These are phyloP conservation scores for Tyto alba DNA, from an alignment of 2,113 vertebrate species.

Conservation along the genomic window DNA sequence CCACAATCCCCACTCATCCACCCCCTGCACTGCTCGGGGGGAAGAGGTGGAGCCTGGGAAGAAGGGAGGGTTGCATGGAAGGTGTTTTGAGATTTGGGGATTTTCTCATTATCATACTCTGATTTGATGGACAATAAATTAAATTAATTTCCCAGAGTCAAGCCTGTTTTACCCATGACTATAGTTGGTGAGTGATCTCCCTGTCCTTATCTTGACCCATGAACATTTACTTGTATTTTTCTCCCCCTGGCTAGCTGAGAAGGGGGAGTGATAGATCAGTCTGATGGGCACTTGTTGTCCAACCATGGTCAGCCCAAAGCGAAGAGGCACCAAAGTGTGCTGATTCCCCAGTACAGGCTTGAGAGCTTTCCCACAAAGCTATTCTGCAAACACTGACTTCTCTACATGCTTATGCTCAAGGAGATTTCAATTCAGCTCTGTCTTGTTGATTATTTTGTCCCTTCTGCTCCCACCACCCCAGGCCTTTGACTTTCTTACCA, in stretches of 20 bases:
- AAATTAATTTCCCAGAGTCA: neutral
- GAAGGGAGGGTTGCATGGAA: neutral
- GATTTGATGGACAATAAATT: neutral
- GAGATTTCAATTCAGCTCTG: neutral
- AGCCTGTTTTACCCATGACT: rapidly evolving
- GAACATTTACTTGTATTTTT: neutral
- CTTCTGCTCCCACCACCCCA: neutral
- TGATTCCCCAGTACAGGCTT: neutral
- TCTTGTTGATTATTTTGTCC: neutral
- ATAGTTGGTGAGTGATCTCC: neutral
- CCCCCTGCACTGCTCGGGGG: rapidly evolving
- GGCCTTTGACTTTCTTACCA: neutral
- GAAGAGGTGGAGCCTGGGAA: neutral
- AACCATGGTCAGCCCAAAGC: neutral
- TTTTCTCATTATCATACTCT: neutral
- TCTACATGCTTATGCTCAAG: neutral
- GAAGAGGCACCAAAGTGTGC: neutral
- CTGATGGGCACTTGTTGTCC: neutral
- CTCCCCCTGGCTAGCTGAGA: neutral
- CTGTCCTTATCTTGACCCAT: neutral
- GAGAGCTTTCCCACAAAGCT: neutral
- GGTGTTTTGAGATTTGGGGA: neutral
- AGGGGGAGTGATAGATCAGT: rapidly evolving
- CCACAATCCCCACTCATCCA: rapidly evolving
- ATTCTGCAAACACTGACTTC: neutral